Base-by-base conservation (phyloP, 64 coral and sea anemone genomes). In the Actinia equina region DNA sequence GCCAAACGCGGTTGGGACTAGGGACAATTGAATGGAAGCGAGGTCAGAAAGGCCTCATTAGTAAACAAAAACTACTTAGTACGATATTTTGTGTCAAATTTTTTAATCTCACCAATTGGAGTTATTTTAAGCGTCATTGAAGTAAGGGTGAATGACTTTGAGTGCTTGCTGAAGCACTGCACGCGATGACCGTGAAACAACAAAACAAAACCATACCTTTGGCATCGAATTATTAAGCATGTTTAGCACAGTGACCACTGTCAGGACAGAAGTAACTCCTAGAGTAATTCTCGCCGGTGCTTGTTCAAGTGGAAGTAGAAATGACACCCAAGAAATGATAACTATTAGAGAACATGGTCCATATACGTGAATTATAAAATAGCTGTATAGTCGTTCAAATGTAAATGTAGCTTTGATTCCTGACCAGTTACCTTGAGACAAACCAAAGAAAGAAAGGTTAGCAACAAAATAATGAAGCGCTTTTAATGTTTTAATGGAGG, bases 141-240 rank as follows among this genome's bases (percentile, higher is more conserved):
- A 37, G 30, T 37, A 37, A 37, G 30, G 30, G 30, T 37, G 30
- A 37, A 37, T 37, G 30, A 37, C 30, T 37, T 37, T 37, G 30
- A 37, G 30, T 0, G 30, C 30, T 37, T 37, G 30, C 30, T 37
- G 30, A 37, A 1, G 30, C 30, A 37, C 30, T 37, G 30, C 30
- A 37, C 1, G 30, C 46, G 46, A 49, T 49, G 4, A 49, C 46
- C 46, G 46, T 49, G 55, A 16, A 57, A 16, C 55, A 57, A 12
- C 55, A 12, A 57, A 11, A 12, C 11, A 57, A 62, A 62, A 55
- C n/a, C 69, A 88, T 91, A 95, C 96, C 93, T 98, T 98, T 41
- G 96, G 96, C 96, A 98, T 98, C 12, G 90, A 90, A 26, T 98
- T 98, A 86, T 98, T 98, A 2, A 94, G 82, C 93, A 98, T 91